Conservation (phyloP, 2,888 invertebrate species). For the Phrixothrix hirtus region DNA sequence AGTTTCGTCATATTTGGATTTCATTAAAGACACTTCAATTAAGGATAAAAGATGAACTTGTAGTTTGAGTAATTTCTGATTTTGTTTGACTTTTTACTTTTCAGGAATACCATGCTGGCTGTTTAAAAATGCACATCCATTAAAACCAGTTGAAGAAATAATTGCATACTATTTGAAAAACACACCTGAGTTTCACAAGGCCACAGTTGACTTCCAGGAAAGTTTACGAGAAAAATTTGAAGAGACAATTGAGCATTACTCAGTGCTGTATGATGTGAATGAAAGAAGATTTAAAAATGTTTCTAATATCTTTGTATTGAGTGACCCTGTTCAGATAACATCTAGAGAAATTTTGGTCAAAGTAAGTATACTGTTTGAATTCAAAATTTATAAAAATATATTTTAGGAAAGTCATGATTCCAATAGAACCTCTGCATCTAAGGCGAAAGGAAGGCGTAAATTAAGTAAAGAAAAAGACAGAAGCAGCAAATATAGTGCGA, state of each 20-base stretch:
- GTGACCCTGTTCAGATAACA: too few species aligned
- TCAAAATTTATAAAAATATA: too few species aligned
- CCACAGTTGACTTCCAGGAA: constrained; percentile 11
- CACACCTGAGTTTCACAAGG: constrained; percentile 22
- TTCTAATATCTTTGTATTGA: constrained; percentile 23
- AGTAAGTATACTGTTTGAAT: too few species aligned
- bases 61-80: too few species aligned
- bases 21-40: background rate
- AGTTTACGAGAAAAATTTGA: constrained; percentile 16
- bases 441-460: too few species aligned
- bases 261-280: constrained; percentile 20
- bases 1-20: too few species aligned
- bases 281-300: constrained; percentile 16
- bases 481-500: too few species aligned
- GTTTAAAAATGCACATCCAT: constrained; percentile 21
- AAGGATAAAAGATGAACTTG: constrained; percentile 3
- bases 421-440: too few species aligned
- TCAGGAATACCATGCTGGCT: constrained; percentile 36
- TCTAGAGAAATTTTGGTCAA: too few species aligned
- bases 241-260: constrained; percentile 22
- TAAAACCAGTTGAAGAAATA: constrained; percentile 17
- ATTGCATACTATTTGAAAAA: constrained; percentile 21
- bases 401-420: too few species aligned
- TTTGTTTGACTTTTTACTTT: background rate
- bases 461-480: too few species aligned